Evolutionary conservation across 2,113 vertebrate genomes (phyloP).

Genomic region (Ondatra zibethicus): DNA sequence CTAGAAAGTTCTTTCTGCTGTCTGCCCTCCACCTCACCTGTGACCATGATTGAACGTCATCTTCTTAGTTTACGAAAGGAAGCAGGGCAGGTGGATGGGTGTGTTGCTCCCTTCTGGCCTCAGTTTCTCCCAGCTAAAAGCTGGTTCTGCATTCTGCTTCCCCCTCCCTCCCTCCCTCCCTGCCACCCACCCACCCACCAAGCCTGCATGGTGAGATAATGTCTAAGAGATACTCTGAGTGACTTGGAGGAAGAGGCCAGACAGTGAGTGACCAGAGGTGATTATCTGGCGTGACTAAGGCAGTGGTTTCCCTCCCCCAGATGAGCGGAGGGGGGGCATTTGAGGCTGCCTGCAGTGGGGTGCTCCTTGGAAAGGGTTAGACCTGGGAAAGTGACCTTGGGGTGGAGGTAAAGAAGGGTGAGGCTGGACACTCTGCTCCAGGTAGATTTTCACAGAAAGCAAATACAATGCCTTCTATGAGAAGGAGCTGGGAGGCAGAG

Average conservation of each 20-base stretch:
- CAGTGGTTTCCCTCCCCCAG: constrained; percentile 73
- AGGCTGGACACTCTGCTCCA: background rate
- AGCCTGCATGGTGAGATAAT: constrained; percentile 79
- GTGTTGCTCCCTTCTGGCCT: constrained; percentile 26
- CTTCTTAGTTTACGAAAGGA: background rate
- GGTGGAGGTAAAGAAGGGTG: background rate
- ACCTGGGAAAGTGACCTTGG: background rate
- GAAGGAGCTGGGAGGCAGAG: background rate
- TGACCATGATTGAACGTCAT: background rate
- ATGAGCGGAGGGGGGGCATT: constrained; percentile 55
- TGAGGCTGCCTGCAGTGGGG: constrained; percentile 59
- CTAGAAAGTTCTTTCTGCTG: background rate
- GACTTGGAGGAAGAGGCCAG: constrained; percentile 80
- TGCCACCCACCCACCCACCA: background rate
- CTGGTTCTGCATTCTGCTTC: background rate
- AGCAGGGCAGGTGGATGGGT: background rate
- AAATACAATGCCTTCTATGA: background rate
- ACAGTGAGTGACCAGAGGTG: constrained; percentile 83
- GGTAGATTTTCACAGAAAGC: background rate
- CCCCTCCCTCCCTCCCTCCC: background rate
- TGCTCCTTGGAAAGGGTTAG: constrained; percentile 44
- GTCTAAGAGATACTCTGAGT: constrained; percentile 79
- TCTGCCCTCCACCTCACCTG: background rate
- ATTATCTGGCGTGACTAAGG: constrained; percentile 83
- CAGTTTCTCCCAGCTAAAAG: constrained; percentile 71